Base-by-base conservation (phyloP, 1,140 invertebrate species). In the Nomia melanderi region DNA sequence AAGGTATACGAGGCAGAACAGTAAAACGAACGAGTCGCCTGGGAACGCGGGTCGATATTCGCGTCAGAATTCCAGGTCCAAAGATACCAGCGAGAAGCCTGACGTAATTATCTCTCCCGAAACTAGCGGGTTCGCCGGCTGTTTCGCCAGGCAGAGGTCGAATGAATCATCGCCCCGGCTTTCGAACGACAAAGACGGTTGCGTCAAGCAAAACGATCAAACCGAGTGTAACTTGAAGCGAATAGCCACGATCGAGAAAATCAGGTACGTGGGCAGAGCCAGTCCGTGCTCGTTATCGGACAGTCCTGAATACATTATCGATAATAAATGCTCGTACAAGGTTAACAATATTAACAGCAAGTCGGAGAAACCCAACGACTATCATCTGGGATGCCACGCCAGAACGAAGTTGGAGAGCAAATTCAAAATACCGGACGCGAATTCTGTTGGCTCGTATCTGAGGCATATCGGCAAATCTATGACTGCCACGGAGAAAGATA, bases 401-500 rank as follows among this genome's bases (percentile, higher is more conserved):
- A 83, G 62, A 25, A 59, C 53, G 0, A 69, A 85, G 2, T 53
- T 70, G 23, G 85, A 88, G 11, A 82, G 50, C 44, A 89, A 87
- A 41, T 86, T 85, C 23, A 91, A 90, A 20, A 82, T 89, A 4
- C 60, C 84, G 0, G 90, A 90, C 27, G 36, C 82, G 1, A 86
- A 79, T 50, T 78, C 88, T 14, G 87, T 92, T 25, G 83, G 88
- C 12, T 87, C 89, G 9, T 92, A 91, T 57, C 75, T 91, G 17
- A 88, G 85, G 23, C 91, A 92, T 67, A 89, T 92, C 33, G 85
- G 90, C 0, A 92, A 92, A 71, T 88, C 87, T 33, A 83, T 90
- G 33, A 77, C 78, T 1, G 70, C 82, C 1, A 60, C 80, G 6
- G 91, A 92, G 14, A 91, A 91, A 69, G 90, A 90, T 33, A 88